Evolutionary conservation across 35 echinoderm and acorn worm genomes (phyloP).

Genomic region (Strongylocentrotus purpuratus): DNA sequence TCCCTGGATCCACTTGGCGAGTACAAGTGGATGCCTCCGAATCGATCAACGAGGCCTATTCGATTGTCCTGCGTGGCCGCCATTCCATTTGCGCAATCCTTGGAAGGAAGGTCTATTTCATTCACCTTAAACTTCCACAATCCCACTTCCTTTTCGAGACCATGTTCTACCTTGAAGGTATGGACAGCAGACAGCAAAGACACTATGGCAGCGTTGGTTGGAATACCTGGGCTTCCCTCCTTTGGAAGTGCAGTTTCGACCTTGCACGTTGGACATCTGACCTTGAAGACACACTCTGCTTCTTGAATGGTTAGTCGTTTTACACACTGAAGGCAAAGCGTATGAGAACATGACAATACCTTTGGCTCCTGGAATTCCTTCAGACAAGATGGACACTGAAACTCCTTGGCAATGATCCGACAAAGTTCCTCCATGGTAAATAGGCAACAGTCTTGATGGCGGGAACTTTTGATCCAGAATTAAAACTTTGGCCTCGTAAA

Average conservation of each 20-base stretch:
- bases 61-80: neutral
- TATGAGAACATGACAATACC: neutral
- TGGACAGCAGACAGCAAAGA: neutral
- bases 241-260: neutral
- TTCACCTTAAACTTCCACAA: neutral
- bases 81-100: neutral
- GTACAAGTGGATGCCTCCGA: neutral
- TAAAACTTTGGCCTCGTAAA: neutral
- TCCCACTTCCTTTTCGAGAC: neutral
- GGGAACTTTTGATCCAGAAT: neutral
- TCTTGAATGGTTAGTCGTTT: neutral
- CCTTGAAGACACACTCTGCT: neutral
- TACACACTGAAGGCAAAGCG: neutral
- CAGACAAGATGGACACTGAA: neutral
- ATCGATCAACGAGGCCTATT: neutral
- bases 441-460: neutral
- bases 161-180: neutral
- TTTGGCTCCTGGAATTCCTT: neutral
- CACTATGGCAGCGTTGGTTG: neutral
- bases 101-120: neutral
- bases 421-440: neutral
- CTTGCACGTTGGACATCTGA: neutral
- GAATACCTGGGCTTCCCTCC: neutral
- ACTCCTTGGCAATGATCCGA: neutral
- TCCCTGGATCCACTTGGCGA: neutral